phyloP scores from a whole-genome alignment of 2,797 vertebrate genomes.

The Gambelia wislizenii region DNA sequence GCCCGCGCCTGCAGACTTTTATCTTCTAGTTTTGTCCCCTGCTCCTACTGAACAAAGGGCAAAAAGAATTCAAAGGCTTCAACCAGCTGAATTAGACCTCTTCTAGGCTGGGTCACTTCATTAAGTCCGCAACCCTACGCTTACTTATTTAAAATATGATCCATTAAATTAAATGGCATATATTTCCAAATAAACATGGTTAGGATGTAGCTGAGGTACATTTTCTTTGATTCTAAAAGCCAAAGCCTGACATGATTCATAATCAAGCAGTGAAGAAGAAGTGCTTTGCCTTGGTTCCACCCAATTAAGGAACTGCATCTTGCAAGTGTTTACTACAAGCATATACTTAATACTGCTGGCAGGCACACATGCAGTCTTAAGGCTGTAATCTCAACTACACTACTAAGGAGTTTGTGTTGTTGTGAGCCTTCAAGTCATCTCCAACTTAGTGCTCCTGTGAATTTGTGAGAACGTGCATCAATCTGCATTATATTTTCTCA shows the following conservation, averaged over 20 bases:
- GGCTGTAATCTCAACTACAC: not conserved
- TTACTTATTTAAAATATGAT: no score
- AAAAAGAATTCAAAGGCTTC: not conserved
- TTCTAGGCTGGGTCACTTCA: not conserved
- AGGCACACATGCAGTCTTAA: not conserved
- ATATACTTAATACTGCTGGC: not conserved
- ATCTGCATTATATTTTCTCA: no score
- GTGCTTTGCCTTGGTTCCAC: slow-evolving; percentile 2
- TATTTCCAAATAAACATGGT: not conserved
- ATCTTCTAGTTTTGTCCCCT: not conserved
- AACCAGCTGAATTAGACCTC: not conserved
- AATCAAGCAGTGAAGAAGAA: slow-evolving; percentile 1
- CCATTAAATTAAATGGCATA: no score
- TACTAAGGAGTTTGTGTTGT: not conserved
- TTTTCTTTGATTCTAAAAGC: slow-evolving; percentile 5
- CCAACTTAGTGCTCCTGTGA: no score
- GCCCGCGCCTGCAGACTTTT: not conserved
- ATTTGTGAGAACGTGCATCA: no score
- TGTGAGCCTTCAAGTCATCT: not conserved
- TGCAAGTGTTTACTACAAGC: not conserved
- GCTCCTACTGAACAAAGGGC: not conserved
- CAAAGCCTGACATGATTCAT: slow-evolving; percentile 19
- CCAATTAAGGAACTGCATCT: slow-evolving; percentile 25
- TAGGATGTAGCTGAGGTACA: not conserved
- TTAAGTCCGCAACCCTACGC: no score